Evolutionary conservation across 2,113 vertebrate genomes (phyloP), one percentile per base, ranked within the genome.

Genomic region (Cettia cetti): DNA sequence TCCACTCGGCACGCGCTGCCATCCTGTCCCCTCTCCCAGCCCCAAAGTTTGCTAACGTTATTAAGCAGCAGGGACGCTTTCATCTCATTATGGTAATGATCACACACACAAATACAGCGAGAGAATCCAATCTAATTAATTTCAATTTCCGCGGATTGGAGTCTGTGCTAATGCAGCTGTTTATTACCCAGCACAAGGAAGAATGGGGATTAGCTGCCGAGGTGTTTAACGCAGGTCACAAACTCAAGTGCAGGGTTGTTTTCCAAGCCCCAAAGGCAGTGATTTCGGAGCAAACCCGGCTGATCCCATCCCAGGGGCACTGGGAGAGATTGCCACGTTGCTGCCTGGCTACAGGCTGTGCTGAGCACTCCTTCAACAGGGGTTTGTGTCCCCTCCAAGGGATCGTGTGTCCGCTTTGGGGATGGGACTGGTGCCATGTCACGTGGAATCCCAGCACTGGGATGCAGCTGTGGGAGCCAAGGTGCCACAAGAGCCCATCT

Each of bases 41-140:
- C 75, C 87, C 76, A 28, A 90, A 96, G 95, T 97, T 97, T 96
- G 82, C 94, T 96, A 95, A 97, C 93, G 89, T 97, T 92, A 75
- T 98, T 98, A 98, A 98, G 97, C 98, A 95, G 86, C 96, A 17
- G 94, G 94, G 95, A 96, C 66, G 71, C 98, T 98, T 98, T 97
- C 97, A 98, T 98, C 98, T 98, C 98, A 98, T 98, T 98, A 98
- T 97, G 96, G 96, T 98, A 98, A 98, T 98, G 97, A 97, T 97
- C 92, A 65, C 91, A 81, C 87, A 79, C 77, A 94, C 97, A 97
- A 97, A 97, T 96, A 94, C 88, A 86, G 97, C 47, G 50, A 97
- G 97, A 97, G 97, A 97, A 98, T 96, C 96, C 97, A 97, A 98
- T 98, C 98, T 98, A 98, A 98, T 98, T 98, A 98, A 98, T 97